Base-by-base conservation (phyloP, 2,113 vertebrate genomes). In the Rhinogobius similis region DNA sequence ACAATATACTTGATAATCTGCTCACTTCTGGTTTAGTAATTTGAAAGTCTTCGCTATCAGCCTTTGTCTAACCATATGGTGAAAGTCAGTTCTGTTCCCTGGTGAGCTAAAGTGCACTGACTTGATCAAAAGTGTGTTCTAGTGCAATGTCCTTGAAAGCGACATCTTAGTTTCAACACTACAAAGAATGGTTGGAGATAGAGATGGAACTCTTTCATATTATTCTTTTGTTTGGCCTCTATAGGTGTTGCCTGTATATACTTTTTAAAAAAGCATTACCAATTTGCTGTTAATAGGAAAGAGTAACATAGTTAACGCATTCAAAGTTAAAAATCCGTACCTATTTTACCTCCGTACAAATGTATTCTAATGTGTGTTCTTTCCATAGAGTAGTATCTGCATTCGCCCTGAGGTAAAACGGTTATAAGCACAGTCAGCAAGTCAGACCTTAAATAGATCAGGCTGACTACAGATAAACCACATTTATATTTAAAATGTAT, bases 51-150 rank as follows among this genome's bases (percentile, higher is more conserved):
- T 16, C 1, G 26, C 53, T 56, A 16, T 16, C 9, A 1, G 38
- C 44, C 27, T 62, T 21, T 16, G 43, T 29, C 44, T 20, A 27
- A 24, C 39, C 13, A 16, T 32, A 24, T 65, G 39, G 26, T 36
- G 20, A 44, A 65, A 67, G n/a, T 59, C 52, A 50, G 26, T 32
- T 69, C 20, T 38, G 2, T 29, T 76, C 38, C 39, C 38, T 50
- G 38, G 61, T 10, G 29, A 64, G 39, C 26, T 20, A 46, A 53
- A 53, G 10, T 67, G 39, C 23, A 36, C 61, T 48, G 48, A 65
- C 61, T 76, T 77, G 44, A 70, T 62, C 53, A 69, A 12, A 26
- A 59, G 55, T 10, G 48, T 50, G n/a, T 73, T 36, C 18, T 41
- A 23, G 70, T 14, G 61, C 13, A 38, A 10, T 16, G 64, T 39